These are phyloP conservation scores for Mionectes olivaceus DNA, from an alignment of 2,797 vertebrate genomes.

Conservation along the genomic window DNA sequence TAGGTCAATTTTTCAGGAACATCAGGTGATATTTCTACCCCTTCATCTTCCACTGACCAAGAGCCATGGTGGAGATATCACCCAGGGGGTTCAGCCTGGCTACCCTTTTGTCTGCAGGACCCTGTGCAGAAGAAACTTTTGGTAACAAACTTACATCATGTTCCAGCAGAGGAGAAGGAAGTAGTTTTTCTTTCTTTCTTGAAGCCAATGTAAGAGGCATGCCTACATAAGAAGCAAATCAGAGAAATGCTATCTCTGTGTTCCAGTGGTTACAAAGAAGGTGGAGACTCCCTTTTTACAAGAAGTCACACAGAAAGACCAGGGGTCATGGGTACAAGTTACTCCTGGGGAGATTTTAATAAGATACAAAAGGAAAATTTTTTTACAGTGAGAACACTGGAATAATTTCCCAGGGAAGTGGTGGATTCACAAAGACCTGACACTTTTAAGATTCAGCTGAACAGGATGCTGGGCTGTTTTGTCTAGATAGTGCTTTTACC, in stretches of 20 bases:
- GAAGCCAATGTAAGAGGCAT: not conserved
- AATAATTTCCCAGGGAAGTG: not conserved
- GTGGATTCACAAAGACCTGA: not conserved
- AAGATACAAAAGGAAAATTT: not conserved
- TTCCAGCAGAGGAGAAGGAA: not conserved
- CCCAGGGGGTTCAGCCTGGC: not conserved
- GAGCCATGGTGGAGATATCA: not conserved
- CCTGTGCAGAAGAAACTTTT: not conserved
- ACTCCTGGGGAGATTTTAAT: not conserved
- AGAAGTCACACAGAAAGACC: not conserved
- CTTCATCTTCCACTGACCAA: not conserved
- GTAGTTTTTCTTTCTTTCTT: not conserved
- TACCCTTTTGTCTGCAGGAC: not conserved
- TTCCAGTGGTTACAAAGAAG: not conserved
- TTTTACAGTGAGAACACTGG: not conserved
- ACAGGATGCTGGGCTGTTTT: fast-evolving
- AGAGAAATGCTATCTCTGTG: not conserved
- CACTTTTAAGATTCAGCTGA: not conserved
- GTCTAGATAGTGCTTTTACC: not conserved
- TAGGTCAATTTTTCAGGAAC: not conserved
- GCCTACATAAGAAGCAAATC: not conserved
- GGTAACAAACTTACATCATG: not conserved
- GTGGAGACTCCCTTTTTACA: not conserved
- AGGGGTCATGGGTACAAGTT: not conserved
- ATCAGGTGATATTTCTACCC: not conserved